Percentiles rank a stretch among this genome's conserved stretches.
phyloP scores from a whole-genome alignment of 1,140 invertebrate genomes.

The Pseudachorutes palmiensis region DNA sequence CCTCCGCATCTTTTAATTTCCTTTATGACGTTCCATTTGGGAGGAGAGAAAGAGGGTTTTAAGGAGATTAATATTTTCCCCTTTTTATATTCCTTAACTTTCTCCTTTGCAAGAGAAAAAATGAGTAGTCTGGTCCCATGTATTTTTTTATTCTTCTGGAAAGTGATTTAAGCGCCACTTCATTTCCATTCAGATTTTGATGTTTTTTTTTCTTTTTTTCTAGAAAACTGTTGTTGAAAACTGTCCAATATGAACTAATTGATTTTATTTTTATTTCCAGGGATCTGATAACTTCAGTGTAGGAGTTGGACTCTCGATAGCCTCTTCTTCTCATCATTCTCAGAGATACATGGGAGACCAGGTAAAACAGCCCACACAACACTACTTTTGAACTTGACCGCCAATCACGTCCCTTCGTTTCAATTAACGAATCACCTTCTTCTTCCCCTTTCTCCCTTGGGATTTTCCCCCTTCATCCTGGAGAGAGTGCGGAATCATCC shows the following conservation, averaged over 20 bases:
- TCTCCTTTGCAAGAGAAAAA: constrained; percentile 1
- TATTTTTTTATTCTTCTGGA: neutral
- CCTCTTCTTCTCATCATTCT: constrained; percentile 55
- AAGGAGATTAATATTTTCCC: constrained; percentile 1
- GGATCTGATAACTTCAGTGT: constrained; percentile 57
- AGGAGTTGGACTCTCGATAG: constrained; percentile 59
- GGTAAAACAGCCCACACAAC: constrained; percentile 45
- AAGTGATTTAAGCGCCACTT: neutral
- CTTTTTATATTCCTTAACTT: neutral
- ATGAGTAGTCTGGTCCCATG: neutral
- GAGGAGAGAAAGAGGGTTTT: neutral
- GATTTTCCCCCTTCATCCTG: neutral
- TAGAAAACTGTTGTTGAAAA: constrained; percentile 1
- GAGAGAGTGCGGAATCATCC: constrained; percentile 5
- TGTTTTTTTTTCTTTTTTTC: neutral
- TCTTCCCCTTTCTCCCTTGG: neutral
- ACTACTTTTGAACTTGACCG: neutral
- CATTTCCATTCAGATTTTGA: neutral
- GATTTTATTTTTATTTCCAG: constrained; percentile 51
- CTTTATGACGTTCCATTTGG: neutral
- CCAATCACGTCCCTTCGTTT: neutral
- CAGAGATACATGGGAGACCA: constrained; percentile 64
- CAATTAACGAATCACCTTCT: neutral
- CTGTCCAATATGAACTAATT: constrained; percentile 15
- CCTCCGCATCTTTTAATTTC: neutral